Evolutionary conservation across 2,113 vertebrate genomes (phyloP).

Genomic region (Malurus melanocephalus): DNA sequence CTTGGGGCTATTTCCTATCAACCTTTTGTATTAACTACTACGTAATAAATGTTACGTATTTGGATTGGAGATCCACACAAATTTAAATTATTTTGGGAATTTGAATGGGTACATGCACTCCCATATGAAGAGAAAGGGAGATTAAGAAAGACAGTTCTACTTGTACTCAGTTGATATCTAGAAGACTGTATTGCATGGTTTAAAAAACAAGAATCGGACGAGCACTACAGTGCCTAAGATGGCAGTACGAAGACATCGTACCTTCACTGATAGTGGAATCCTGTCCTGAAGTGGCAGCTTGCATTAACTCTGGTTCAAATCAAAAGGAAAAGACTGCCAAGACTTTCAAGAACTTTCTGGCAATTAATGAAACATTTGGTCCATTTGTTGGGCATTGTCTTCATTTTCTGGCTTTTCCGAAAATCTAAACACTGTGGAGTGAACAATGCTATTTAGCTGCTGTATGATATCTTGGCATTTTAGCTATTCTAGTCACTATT

Average conservation of each 20-base stretch:
- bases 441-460: neutral
- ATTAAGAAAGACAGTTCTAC: neutral
- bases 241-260: no score
- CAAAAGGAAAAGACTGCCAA: neutral
- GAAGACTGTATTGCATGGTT: neutral
- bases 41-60: neutral
- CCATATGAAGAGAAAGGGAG: rapidly evolving
- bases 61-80: neutral
- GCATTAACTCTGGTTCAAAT: neutral
- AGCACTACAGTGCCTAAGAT: neutral
- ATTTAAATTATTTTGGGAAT: neutral
- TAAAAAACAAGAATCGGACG: neutral
- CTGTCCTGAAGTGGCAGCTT: neutral
- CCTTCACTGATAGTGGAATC: neutral
- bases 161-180: neutral
- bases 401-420: neutral
- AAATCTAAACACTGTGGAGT: neutral
- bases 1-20: neutral
- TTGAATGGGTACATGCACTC: neutral
- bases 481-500: neutral
- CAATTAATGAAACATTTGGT: neutral
- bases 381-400: rapidly evolving
- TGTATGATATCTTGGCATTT: neutral
- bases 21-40: neutral
- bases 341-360: neutral